A percentile compares a stretch with the other conserved stretches of the same genome.
Evolutionary conservation across 2,888 invertebrate genomes (phyloP).

Genomic region (Exephanes ischioxanthus): DNA sequence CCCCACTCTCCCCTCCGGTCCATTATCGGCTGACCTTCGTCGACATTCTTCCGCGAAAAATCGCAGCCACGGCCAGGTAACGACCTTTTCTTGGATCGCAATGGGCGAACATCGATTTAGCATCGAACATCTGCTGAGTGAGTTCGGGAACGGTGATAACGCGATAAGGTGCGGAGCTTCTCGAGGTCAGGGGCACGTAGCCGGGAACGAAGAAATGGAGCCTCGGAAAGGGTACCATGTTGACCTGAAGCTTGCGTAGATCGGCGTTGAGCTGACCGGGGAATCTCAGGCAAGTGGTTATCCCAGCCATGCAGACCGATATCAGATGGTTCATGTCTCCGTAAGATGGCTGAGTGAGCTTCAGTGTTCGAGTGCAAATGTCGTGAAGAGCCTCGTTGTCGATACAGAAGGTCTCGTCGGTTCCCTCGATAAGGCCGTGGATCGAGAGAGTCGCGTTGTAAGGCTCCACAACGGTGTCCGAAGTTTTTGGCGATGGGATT

Average conservation of each 20-base stretch:
- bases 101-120: slow-evolving; percentile 90
- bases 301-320: slow-evolving; percentile 93
- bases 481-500: slow-evolving; percentile 93
- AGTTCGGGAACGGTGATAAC: slow-evolving; percentile 89
- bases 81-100: slow-evolving; percentile 90
- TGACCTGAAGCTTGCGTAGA: slow-evolving; percentile 94
- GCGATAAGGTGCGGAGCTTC: slow-evolving; percentile 86
- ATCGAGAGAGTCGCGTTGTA: slow-evolving; percentile 96
- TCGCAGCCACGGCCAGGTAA: slow-evolving; percentile 89
- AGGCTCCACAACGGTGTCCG: slow-evolving; percentile 95
- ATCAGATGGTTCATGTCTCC: slow-evolving; percentile 96
- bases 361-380: slow-evolving; percentile 95
- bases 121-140: slow-evolving; percentile 91
- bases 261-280: slow-evolving; percentile 97
- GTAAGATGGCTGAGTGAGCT: slow-evolving; percentile 94
- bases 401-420: slow-evolving; percentile 95
- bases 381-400: slow-evolving; percentile 96
- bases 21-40: slow-evolving; percentile 66
- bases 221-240: slow-evolving; percentile 97
- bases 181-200: slow-evolving; percentile 90
- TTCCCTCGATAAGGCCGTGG: slow-evolving; percentile 94
- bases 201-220: slow-evolving; percentile 95
- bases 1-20: too few species aligned
- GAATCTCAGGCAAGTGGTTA: slow-evolving; percentile 94
- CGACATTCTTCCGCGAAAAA: slow-evolving; percentile 88